Evolutionary conservation across 2,113 vertebrate genomes (phyloP), one percentile per base, ranked within the genome.

Genomic region (Cebus imitator): DNA sequence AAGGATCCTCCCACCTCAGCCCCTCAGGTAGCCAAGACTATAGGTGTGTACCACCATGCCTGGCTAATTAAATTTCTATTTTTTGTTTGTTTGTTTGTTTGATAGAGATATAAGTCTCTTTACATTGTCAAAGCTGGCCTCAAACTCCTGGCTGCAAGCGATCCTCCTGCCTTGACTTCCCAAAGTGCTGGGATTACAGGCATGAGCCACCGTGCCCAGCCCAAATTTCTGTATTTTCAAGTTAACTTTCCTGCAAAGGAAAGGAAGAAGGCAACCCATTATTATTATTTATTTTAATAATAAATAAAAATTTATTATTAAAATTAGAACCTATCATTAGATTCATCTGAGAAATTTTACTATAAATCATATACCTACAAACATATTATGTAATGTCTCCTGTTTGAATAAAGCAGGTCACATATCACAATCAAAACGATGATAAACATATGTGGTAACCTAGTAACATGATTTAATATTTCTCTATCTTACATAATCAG

Each of bases 381-480:
- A 97, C 94, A 96, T 92, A 92, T 97, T 95, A 96, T 97, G 92
- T 87, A 96, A 94, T 97, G 61, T 72, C 43, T 72, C 50, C 98
- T 98, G 58, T 95, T 94, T 97, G 90, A 98, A 95, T 94, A 98
- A 98, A 98, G 80, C 91, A 97, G 98, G 96, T 97, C 94, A 97
- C 94, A 97, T 97, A 98, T 97, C 96, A 88, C 95, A 98, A 97
- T 95, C 93, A 98, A 98, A 99, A 98, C 97, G 98, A 61, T 80
- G 97, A 95, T 98, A 98, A 98, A 98, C 91, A 98, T 68, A 94
- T 73, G 25, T 85, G 92, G 98, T 99, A 97, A 98, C 98, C 97
- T 98, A 98, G 98, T 98, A 98, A 98, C 98, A 94, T 97, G 93
- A 97, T 97, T 95, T 87, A 64, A 94, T 84, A 86, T 94, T 95